Evolutionary conservation across 2,888 invertebrate genomes (phyloP).

Genomic region (Diogma glabrata): DNA sequence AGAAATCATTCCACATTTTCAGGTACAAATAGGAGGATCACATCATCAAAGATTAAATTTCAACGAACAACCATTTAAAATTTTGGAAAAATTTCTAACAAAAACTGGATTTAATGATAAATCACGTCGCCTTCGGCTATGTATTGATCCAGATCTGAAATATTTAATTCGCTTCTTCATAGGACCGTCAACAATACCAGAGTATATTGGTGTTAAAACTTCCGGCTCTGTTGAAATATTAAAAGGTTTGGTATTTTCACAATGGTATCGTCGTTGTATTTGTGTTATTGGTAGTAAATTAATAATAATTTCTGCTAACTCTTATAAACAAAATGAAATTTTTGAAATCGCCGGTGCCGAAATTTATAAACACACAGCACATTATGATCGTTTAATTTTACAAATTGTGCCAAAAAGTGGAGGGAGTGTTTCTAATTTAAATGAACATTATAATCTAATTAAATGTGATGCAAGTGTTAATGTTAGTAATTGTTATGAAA

Average conservation of each 20-base stretch:
- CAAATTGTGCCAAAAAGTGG: conserved; percentile 33
- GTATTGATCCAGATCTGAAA: conserved; percentile 52
- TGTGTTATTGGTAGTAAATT: conserved; percentile 48
- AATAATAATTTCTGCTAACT: conserved; percentile 42
- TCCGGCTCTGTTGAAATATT: conserved; percentile 42
- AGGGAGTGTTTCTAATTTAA: conserved; percentile 18
- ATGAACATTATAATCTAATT: conserved; percentile 18
- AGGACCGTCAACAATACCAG: conserved; percentile 44
- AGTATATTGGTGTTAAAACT: conserved; percentile 34
- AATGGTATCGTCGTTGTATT: conserved; percentile 50
- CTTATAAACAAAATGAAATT: conserved; percentile 21
- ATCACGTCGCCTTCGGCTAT: conserved; percentile 46
- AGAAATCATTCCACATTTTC: too few species aligned
- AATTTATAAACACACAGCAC: conserved; percentile 21
- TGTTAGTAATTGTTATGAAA: conserved; percentile 31
- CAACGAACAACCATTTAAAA: conserved; percentile 44
- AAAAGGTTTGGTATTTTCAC: conserved; percentile 56
- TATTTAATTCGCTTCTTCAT: conserved; percentile 49
- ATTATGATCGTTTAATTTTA: conserved; percentile 34
- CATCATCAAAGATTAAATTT: conserved; percentile 42
- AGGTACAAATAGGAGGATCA: conserved; percentile 47
- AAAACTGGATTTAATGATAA: conserved; percentile 47
- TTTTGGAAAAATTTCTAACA: conserved; percentile 49
- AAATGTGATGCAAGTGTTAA: conserved; percentile 26
- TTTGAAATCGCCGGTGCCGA: conserved; percentile 22